Percentiles rank a stretch among this genome's conserved stretches.
Evolutionary conservation across 2,113 vertebrate genomes (phyloP).

Genomic region (Corythornis vintsioides): DNA sequence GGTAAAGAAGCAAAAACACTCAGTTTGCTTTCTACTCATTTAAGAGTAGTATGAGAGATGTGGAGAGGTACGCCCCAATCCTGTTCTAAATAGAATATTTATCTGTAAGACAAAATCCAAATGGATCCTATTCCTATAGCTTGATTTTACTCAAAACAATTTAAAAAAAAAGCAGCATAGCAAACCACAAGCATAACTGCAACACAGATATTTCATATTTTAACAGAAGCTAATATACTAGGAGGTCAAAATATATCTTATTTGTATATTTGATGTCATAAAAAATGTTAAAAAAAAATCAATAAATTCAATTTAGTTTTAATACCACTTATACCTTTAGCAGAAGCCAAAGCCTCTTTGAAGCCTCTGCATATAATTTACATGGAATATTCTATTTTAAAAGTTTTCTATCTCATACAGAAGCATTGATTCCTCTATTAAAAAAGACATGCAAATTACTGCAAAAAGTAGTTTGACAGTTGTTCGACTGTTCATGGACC

Average conservation of each 20-base stretch:
- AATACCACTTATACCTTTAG: neutral
- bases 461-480: neutral
- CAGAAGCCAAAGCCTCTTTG: constrained; percentile 1
- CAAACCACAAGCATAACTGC: neutral
- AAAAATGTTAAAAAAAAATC: neutral
- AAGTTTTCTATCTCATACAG: neutral
- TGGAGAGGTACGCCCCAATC: accelerated
- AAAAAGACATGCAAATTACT: neutral
- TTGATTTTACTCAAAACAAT: neutral
- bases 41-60: neutral
- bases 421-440: neutral
- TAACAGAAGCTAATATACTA: neutral
- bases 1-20: neutral
- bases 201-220: neutral
- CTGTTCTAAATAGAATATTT: neutral
- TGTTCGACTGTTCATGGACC: neutral
- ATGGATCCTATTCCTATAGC: neutral
- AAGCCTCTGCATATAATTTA: neutral
- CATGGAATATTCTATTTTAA: neutral
- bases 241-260: neutral
- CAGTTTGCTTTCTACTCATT: neutral
- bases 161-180: neutral
- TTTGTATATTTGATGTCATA: neutral
- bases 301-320: neutral
- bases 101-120: neutral